Base-by-base conservation (phyloP, 1,140 invertebrate species). In the Phymastichus coffea region DNA sequence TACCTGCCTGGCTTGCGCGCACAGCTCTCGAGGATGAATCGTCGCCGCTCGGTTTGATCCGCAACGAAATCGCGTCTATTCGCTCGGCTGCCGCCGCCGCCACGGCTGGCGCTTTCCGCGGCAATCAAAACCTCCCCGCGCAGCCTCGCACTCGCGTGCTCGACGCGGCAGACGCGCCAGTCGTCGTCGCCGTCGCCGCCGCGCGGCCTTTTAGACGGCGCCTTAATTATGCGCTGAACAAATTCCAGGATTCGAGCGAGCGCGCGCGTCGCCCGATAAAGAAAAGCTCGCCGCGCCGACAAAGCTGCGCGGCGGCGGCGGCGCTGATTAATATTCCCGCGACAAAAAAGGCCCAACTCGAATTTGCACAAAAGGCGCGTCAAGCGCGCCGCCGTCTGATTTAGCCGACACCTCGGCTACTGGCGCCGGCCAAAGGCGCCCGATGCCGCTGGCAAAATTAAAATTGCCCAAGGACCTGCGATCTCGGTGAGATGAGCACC, bases 391-490 rank as follows among this genome's bases (percentile, higher is more conserved):
- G 22, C 14, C 43, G 51, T 53, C 49, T 58, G 51, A 44, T 44
- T 52, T 53, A 61, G 68, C 57, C 46, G 64, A 57, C 59, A 66
- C 48, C 62, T 60, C 49, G 64, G 44, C 68, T 64, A 60, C 63
- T 60, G 60, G 55, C 40, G 61, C 23, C 20, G 53, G 55, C 37
- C 59, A 63, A 61, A 64, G 67, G 66, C 64, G 69, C 67, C n/a
- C 67, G 64, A 30, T 64, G 37, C 37, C 15, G 48, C 26, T n/a
- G 68, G 65, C 67, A 76, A 78, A 78, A 79, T 77, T 79, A 79
- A 79, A 79, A 78, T 76, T 76, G 76, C 77, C 77, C 73, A 76
- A 79, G 77, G 77, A 76, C 71, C 71, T 77, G 76, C 76, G 73
- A 74, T 76, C 66, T 49, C 66, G 67, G 66, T 66, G n/a, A n/a